Conservation (phyloP, 2,888 invertebrate species). For the Petrophora chlorosata region DNA sequence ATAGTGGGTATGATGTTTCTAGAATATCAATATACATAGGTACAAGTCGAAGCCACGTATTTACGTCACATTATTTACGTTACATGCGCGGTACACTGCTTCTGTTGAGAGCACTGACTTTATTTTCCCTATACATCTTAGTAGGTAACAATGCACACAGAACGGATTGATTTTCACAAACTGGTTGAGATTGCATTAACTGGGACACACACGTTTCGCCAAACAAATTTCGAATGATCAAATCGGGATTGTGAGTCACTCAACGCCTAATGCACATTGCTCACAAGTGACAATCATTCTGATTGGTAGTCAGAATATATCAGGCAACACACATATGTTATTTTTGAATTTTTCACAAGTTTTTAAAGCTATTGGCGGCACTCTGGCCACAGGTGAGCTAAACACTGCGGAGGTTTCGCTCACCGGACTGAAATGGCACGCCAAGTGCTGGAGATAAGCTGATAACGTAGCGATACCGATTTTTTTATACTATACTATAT, state of each 20-base stretch:
- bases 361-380: slow-evolving; percentile 47
- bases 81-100: slow-evolving; percentile 14
- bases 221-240: slow-evolving; percentile 34
- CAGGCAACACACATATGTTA: slow-evolving; percentile 42
- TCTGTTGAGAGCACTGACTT: slow-evolving; percentile 31
- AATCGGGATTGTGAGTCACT: slow-evolving; percentile 47
- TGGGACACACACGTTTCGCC: slow-evolving; percentile 38
- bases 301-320: slow-evolving; percentile 34
- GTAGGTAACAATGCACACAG: slow-evolving; percentile 28
- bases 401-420: slow-evolving; percentile 63
- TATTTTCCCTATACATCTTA: slow-evolving; percentile 35
- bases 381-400: slow-evolving; percentile 58
- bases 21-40: slow-evolving; percentile 45
- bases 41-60: slow-evolving; percentile 32
- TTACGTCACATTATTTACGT: slow-evolving; percentile 39
- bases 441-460: slow-evolving; percentile 75
- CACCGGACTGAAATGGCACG: slow-evolving; percentile 70
- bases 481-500: slow-evolving; percentile 53
- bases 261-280: slow-evolving; percentile 43
- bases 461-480: slow-evolving; percentile 75
- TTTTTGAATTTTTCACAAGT: slow-evolving; percentile 49
- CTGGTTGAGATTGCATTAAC: slow-evolving; percentile 26
- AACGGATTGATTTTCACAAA: slow-evolving; percentile 30
- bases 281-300: slow-evolving; percentile 27
- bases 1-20: slow-evolving; percentile 47